Evolutionary conservation across 2,797 vertebrate species (phyloP).

Genomic region (Poecile montanus): DNA sequence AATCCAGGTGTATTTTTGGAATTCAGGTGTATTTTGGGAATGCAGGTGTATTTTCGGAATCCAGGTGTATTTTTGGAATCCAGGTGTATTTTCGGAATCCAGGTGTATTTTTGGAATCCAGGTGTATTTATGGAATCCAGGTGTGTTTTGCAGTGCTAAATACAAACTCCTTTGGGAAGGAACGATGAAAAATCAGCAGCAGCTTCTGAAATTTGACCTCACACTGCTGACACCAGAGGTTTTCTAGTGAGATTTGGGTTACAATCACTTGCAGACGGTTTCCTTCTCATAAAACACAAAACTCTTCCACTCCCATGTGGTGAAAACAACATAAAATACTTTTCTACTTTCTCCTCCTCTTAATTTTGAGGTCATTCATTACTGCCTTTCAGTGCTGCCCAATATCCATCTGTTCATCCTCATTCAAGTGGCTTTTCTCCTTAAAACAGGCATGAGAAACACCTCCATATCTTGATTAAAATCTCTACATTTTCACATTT

Average conservation of each 20-base stretch:
- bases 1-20: not conserved
- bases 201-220: not conserved
- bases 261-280: rapidly evolving
- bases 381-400: not conserved
- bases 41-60: not conserved
- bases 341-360: not conserved
- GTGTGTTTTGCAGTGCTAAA: not conserved
- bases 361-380: not conserved
- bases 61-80: not conserved
- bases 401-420: not conserved
- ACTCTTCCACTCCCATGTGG: not conserved
- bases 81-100: too few species aligned
- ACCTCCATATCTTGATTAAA: not conserved
- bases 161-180: rapidly evolving
- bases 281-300: not conserved
- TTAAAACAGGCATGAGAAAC: not conserved
- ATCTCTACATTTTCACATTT: not conserved
- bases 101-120: too few species aligned
- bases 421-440: not conserved
- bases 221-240: rapidly evolving
- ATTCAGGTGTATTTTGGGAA: not conserved
- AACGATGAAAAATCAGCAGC: not conserved
- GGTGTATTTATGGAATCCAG: not conserved
- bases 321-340: not conserved
- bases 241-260: not conserved